A percentile compares a stretch with the other conserved stretches of the same genome.
Evolutionary conservation across 2,888 invertebrate genomes (phyloP).

Genomic region (Mactromeris polynyma): DNA sequence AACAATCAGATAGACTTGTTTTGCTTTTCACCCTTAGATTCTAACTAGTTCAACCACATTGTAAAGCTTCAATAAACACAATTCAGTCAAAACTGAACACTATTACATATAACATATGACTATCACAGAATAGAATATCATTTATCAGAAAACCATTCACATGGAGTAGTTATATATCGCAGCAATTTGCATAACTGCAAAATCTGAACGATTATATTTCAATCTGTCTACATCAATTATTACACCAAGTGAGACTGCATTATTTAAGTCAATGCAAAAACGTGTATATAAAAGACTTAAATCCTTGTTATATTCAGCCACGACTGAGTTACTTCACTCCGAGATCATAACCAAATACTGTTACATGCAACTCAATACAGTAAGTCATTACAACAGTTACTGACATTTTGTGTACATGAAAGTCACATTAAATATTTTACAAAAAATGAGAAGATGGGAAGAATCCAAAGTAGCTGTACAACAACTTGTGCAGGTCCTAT

Average conservation of each 20-base stretch:
- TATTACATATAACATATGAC: neutral
- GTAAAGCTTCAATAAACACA: neutral
- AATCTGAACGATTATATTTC: conserved; percentile 37
- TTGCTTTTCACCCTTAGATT: too few species aligned
- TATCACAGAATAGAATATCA: conserved; percentile 19
- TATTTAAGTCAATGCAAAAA: neutral
- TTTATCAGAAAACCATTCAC: conserved; percentile 30
- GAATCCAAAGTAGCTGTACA: too few species aligned
- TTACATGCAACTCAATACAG: neutral
- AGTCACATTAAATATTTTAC: too few species aligned
- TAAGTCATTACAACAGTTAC: too few species aligned
- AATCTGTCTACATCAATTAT: conserved; percentile 41
- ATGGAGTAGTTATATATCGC: neutral
- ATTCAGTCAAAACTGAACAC: neutral
- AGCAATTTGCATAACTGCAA: conserved; percentile 36
- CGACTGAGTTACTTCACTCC: neutral
- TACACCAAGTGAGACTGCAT: neutral
- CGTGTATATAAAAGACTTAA: neutral
- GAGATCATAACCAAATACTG: neutral
- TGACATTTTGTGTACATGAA: too few species aligned
- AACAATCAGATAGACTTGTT: too few species aligned
- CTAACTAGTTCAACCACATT: neutral
- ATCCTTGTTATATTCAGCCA: neutral
- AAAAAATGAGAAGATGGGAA: too few species aligned
- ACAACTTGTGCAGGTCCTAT: too few species aligned